Evolutionary conservation across 1,140 invertebrate species (phyloP).

Genomic region (Bursaphelenchus mucronatus): DNA sequence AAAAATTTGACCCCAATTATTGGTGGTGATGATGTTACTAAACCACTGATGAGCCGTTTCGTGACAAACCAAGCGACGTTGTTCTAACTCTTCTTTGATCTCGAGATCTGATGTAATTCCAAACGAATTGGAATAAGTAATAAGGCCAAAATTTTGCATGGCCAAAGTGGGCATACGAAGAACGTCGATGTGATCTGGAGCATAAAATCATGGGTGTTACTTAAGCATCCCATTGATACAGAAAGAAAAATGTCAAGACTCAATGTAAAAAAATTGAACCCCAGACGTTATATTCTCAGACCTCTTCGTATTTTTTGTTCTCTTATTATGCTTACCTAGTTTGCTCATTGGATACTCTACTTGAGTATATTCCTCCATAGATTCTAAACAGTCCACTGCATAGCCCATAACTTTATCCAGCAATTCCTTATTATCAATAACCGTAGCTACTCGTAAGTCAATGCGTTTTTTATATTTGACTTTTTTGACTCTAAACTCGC

Average conservation of each 20-base stretch:
- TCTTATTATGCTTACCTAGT: background rate
- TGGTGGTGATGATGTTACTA: background rate
- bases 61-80: background rate
- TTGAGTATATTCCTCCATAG: background rate
- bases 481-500: background rate
- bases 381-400: background rate
- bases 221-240: background rate
- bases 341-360: background rate
- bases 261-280: no score
- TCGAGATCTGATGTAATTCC: background rate
- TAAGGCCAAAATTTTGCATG: constrained; percentile 3
- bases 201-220: background rate
- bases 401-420: background rate
- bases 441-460: background rate
- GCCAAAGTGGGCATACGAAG: background rate
- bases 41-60: constrained; percentile 1
- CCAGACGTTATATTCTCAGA: background rate
- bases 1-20: background rate
- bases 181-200: background rate
- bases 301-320: background rate
- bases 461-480: background rate
- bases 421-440: background rate
- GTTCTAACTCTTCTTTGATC: background rate
- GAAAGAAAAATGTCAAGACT: no score
- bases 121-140: background rate